Evolutionary conservation across 2,888 invertebrate genomes (phyloP).

Genomic region (Pemphredon lugubris): DNA sequence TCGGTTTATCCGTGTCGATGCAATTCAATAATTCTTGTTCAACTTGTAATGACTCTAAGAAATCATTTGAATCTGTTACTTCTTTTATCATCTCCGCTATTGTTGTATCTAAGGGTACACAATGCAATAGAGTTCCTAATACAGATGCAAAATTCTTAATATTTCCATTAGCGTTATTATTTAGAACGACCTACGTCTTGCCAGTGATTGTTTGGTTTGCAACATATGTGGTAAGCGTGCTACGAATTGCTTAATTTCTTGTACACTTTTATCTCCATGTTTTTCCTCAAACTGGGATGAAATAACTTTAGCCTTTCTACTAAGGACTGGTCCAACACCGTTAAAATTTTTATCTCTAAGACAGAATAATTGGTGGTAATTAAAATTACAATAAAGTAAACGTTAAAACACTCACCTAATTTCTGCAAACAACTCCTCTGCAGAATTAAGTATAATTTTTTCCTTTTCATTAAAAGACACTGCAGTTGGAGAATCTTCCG

Average conservation of each 20-base stretch:
- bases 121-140: no score
- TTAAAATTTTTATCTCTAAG: slow-evolving; percentile 95
- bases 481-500: slow-evolving; percentile 85
- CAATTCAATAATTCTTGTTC: slow-evolving; percentile 97
- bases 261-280: slow-evolving; percentile 93
- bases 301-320: slow-evolving; percentile 93
- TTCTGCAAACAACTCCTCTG: slow-evolving; percentile 93
- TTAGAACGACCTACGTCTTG: slow-evolving; percentile 82
- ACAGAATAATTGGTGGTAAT: slow-evolving; percentile 6
- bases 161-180: slow-evolving; percentile 2
- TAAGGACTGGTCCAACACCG: slow-evolving; percentile 92
- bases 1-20: slow-evolving; percentile 94
- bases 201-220: slow-evolving; percentile 92
- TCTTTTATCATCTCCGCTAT: slow-evolving; percentile 97
- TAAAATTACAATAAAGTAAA: slow-evolving; percentile 1
- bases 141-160: not conserved
- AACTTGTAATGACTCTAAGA: slow-evolving; percentile 89
- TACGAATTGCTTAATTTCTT: slow-evolving; percentile 96
- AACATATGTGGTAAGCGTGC: slow-evolving; percentile 93
- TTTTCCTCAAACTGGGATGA: slow-evolving; percentile 92
- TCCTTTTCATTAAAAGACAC: slow-evolving; percentile 87
- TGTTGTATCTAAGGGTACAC: slow-evolving; percentile 92
- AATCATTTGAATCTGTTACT: slow-evolving; percentile 88
- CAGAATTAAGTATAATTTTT: slow-evolving; percentile 91
- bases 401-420: slow-evolving; percentile 82